Base-by-base conservation (phyloP, 2,888 invertebrate species). In the Cryptosula pallasiana region DNA sequence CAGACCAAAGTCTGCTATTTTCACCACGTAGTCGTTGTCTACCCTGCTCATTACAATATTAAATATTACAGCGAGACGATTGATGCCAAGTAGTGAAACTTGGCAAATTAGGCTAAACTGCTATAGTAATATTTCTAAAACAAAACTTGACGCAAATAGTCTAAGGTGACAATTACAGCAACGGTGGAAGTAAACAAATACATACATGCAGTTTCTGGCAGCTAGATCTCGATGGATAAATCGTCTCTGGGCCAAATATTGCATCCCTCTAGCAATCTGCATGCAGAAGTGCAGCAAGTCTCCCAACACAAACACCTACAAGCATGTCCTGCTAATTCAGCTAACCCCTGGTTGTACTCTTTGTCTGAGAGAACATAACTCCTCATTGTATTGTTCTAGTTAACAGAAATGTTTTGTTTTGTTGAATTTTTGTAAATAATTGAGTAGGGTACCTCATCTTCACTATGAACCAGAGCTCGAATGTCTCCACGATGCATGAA, bases 1-100 rank as follows among this genome's bases (percentile, higher is more conserved):
- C 71, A 87, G 78, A 3, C 87, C 87, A 77, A 87, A 87, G 76
- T 87, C 87, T 1, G 86, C 85, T 1, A 86, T 84, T 76, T 86
- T 85, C 0, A 84, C 81, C n/a, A 80, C 76, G 35, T 81, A 77
- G 20, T 78, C 75, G 23, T 80, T 79, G 32, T 83, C 83, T 20
- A 76, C 69, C 76, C 76, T 76, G 36, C 71, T 3, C n/a, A n/a
- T n/a, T 45, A 13, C 20, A 45, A 45, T 45, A 45, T 20, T 45
- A 45, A 45, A 45, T 5, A 20, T 45, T 13, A 13, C 9, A 45
- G 45, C 5, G 9, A 13, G 45, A 45, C 45, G 45, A 45, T 5
- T 45, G 20, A 45, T 45, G 5, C 20, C 5, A 45, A 45, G 20
- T 45, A n/a, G n/a, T n/a, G n/a, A n/a, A n/a, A n/a, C n/a, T n/a